These are phyloP conservation scores for Drymonia ruficornis DNA, from an alignment of 2,888 invertebrate genomes.

Conservation along the genomic window DNA sequence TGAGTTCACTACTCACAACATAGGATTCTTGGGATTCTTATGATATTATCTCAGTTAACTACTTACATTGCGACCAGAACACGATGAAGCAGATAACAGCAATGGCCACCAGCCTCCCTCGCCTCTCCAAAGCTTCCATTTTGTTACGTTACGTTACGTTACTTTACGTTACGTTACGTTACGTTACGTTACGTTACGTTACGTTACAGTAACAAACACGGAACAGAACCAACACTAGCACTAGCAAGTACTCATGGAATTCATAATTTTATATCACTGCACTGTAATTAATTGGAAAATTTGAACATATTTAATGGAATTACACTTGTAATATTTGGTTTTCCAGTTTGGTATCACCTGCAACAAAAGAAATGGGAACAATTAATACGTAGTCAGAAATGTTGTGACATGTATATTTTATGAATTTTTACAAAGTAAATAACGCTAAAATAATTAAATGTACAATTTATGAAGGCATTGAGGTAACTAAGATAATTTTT, in stretches of 20 bases:
- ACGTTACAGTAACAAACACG: conserved; percentile 17
- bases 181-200: no score
- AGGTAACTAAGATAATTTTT: no score
- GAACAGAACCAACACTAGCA: conserved; percentile 38
- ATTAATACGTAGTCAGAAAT: no score
- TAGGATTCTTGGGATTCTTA: no score
- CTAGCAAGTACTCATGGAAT: conserved; percentile 35
- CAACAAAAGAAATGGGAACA: conserved; percentile 35
- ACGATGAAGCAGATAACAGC: conserved; percentile 61
- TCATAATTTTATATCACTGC: conserved; percentile 34
- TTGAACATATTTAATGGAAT: conserved; percentile 18
- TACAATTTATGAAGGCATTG: no score
- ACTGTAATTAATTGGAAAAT: conserved; percentile 22
- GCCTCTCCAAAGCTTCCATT: conserved; percentile 79
- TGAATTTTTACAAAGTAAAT: no score
- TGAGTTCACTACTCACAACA: no score
- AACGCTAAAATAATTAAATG: no score
- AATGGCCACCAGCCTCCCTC: conserved; percentile 54
- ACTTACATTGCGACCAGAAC: conserved; percentile 76
- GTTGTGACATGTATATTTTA: no score
- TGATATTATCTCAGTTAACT: conserved; percentile 8
- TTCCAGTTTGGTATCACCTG: conserved; percentile 33
- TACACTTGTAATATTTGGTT: conserved; percentile 12
- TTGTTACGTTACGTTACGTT: conserved; percentile 28
- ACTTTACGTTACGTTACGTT: no score